Evolutionary conservation across 2,113 vertebrate species (phyloP).

Genomic region (Boleophthalmus pectinirostris): DNA sequence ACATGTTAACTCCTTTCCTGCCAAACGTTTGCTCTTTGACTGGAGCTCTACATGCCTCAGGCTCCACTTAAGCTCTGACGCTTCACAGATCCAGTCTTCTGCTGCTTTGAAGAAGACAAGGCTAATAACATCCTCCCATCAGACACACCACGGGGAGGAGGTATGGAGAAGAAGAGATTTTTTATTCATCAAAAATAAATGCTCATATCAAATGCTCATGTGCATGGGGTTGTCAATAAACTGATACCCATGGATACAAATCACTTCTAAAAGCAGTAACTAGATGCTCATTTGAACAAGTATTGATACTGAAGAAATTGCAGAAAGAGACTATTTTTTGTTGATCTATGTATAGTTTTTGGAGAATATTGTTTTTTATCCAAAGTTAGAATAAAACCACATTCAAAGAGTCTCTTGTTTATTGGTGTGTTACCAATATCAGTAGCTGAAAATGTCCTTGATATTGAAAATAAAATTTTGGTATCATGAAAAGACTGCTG

Average conservation of each 20-base stretch:
- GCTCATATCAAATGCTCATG: not conserved
- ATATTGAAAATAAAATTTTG: too few relatives aligned
- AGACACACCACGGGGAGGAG: conserved; percentile 33
- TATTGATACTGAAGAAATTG: not conserved
- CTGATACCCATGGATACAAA: not conserved
- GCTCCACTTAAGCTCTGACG: conserved; percentile 53
- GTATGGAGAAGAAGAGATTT: not conserved
- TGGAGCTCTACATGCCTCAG: conserved; percentile 35
- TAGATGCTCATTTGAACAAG: not conserved
- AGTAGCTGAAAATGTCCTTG: too few relatives aligned
- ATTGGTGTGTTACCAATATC: too few relatives aligned
- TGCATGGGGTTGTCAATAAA: not conserved
- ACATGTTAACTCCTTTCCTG: not conserved
- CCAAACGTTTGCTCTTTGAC: conserved; percentile 17
- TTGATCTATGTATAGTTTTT: too few relatives aligned
- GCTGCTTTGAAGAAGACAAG: conserved; percentile 46
- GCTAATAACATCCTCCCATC: conserved; percentile 70
- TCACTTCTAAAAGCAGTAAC: not conserved
- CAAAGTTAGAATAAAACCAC: too few relatives aligned
- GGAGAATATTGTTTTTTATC: too few relatives aligned
- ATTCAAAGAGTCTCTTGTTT: too few relatives aligned
- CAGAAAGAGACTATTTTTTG: too few relatives aligned
- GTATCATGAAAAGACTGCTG: too few relatives aligned
- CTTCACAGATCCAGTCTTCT: conserved; percentile 51
- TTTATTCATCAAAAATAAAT: not conserved